A percentile compares a stretch with the other conserved stretches of the same genome.
Evolutionary conservation across 2,113 vertebrate species (phyloP).

Genomic region (Gracilinanus agilis): DNA sequence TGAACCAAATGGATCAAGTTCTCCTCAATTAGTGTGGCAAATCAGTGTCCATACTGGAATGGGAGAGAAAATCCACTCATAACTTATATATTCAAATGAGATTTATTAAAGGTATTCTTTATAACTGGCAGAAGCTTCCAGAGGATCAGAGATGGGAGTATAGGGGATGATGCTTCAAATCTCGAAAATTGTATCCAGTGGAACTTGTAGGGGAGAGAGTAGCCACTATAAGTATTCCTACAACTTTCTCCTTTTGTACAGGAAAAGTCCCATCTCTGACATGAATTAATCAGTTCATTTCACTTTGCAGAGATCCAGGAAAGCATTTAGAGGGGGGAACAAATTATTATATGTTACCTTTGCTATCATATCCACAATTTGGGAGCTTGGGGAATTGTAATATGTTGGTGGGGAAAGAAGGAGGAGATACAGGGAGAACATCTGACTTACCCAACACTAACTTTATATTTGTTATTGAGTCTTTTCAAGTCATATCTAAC

Average conservation of each 20-base stretch:
- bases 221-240: background rate
- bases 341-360: background rate
- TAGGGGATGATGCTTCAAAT: background rate
- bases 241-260: background rate
- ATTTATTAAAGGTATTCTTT: slow-evolving; percentile 1
- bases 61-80: background rate
- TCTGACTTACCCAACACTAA: background rate
- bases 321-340: background rate
- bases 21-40: background rate
- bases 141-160: background rate
- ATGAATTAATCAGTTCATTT: background rate
- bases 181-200: background rate
- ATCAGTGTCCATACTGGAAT: background rate
- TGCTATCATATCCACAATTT: background rate
- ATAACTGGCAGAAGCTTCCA: background rate
- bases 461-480: background rate
- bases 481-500: background rate
- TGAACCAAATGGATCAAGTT: background rate
- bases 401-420: background rate
- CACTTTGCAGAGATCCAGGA: background rate
- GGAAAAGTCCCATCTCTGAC: background rate
- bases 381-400: background rate
- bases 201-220: background rate
- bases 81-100: background rate
- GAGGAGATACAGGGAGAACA: background rate